These are phyloP conservation scores for Pseudomyrmex concolor DNA, from an alignment of 1,140 invertebrate species.

Conservation along the genomic window DNA sequence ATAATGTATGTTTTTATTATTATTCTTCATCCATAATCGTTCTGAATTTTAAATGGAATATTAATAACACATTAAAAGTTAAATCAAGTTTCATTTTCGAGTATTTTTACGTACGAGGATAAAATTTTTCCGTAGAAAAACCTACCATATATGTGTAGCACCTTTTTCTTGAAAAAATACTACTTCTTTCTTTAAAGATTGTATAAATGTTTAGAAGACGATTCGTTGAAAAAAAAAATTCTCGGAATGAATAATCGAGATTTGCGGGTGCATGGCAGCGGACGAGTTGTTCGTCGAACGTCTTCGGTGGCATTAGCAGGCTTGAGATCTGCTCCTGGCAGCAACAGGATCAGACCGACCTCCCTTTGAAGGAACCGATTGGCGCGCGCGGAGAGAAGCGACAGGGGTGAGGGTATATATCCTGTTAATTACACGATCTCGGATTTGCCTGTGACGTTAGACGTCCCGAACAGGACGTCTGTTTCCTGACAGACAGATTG, in stretches of 20 bases:
- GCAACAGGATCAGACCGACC: slow-evolving; percentile 29
- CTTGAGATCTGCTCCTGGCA: slow-evolving; percentile 34
- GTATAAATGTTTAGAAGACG: background rate
- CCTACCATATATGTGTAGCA: too few species aligned
- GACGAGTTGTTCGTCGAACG: slow-evolving; percentile 14
- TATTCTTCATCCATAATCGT: background rate
- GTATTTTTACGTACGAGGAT: too few species aligned
- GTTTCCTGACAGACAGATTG: slow-evolving; percentile 56
- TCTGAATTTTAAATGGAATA: too few species aligned
- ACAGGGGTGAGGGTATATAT: slow-evolving; percentile 42
- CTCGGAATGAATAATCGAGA: slow-evolving; percentile 15
- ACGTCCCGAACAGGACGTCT: slow-evolving; percentile 65
- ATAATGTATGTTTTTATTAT: background rate
- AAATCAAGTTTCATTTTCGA: too few species aligned
- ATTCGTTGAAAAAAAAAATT: background rate
- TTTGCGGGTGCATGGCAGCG: slow-evolving; percentile 12
- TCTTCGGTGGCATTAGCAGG: slow-evolving; percentile 40
- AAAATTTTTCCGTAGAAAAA: too few species aligned
- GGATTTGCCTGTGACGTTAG: slow-evolving; percentile 69
- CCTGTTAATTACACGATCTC: slow-evolving; percentile 61
- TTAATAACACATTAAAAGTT: too few species aligned
- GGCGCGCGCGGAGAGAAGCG: slow-evolving; percentile 41
- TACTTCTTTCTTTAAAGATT: too few species aligned
- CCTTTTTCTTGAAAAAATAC: too few species aligned
- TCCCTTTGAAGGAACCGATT: slow-evolving; percentile 59